Conservation (phyloP, 2,797 vertebrate genomes). For the Neosalanx taihuensis region DNA sequence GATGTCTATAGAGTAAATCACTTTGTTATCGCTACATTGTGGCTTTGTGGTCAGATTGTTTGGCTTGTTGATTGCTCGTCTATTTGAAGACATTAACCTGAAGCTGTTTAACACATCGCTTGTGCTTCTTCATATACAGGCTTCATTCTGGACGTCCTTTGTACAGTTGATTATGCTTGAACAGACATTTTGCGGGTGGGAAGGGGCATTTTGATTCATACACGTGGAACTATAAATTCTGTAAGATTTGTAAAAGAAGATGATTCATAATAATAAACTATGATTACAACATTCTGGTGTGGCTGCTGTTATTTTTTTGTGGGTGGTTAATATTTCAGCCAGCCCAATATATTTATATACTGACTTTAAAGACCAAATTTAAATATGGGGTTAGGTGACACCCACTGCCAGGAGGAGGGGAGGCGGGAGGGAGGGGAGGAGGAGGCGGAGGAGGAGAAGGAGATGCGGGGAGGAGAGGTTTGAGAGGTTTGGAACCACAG, state of each 20-base stretch:
- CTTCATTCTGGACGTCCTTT: slow-evolving; percentile 42
- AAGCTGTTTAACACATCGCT: slow-evolving; percentile 17
- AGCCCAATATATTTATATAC: not conserved
- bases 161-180: slow-evolving; percentile 43
- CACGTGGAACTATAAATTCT: slow-evolving; percentile 60
- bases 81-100: slow-evolving; percentile 33
- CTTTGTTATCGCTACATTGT: slow-evolving; percentile 1
- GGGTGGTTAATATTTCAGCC: too few species aligned
- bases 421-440: too few species aligned
- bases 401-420: too few species aligned
- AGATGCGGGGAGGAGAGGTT: too few species aligned
- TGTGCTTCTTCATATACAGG: slow-evolving; percentile 24
- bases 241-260: slow-evolving; percentile 73
- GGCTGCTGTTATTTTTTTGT: too few species aligned
- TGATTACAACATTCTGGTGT: slow-evolving; percentile 11
- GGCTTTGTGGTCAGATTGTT: too few species aligned
- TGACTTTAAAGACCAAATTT: not conserved
- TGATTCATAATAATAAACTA: slow-evolving; percentile 64
- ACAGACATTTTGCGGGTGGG: slow-evolving; percentile 16
- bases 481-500: too few species aligned
- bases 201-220: slow-evolving; percentile 40
- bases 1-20: not conserved
- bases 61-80: slow-evolving; percentile 9
- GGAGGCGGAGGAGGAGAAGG: too few species aligned
- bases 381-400: not conserved